Conservation (phyloP, 2,113 vertebrate genomes). For the Genyomyrus donnyi region DNA sequence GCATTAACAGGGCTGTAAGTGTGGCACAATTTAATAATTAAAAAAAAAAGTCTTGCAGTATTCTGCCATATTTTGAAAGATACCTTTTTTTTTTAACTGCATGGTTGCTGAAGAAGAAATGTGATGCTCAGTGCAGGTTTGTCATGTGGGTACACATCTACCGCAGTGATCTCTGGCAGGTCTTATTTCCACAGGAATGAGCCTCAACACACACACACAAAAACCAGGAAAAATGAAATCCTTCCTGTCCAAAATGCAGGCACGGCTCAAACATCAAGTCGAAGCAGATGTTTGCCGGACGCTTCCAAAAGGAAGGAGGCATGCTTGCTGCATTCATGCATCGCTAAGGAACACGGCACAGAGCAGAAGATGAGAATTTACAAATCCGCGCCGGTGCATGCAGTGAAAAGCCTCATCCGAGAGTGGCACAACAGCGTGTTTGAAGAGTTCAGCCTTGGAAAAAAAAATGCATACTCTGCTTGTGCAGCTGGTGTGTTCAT, state of each 20-base stretch:
- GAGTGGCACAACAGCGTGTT: not conserved
- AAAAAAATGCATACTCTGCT: not conserved
- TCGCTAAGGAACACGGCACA: not conserved
- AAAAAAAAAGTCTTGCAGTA: not conserved
- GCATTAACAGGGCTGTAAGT: conserved; percentile 58
- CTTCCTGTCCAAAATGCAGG: not conserved
- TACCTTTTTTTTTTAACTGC: not conserved
- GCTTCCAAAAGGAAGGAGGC: not conserved
- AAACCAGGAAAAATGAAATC: not conserved
- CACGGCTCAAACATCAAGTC: not conserved
- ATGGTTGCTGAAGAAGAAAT: not conserved
- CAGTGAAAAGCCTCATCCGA: not conserved
- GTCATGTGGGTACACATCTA: not conserved
- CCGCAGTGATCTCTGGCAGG: not conserved
- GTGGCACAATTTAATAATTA: conserved; percentile 58
- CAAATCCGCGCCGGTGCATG: not conserved
- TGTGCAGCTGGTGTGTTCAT: not conserved
- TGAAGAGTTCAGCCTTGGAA: not conserved
- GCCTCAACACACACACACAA: not conserved
- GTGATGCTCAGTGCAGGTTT: not conserved
- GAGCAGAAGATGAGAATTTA: not conserved
- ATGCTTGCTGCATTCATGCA: not conserved
- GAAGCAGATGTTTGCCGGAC: not conserved
- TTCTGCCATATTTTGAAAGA: not conserved
- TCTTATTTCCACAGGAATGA: not conserved